phyloP scores from a whole-genome alignment of 37 sponge, comb jelly and placozoan species.

The Ianthella basta region DNA sequence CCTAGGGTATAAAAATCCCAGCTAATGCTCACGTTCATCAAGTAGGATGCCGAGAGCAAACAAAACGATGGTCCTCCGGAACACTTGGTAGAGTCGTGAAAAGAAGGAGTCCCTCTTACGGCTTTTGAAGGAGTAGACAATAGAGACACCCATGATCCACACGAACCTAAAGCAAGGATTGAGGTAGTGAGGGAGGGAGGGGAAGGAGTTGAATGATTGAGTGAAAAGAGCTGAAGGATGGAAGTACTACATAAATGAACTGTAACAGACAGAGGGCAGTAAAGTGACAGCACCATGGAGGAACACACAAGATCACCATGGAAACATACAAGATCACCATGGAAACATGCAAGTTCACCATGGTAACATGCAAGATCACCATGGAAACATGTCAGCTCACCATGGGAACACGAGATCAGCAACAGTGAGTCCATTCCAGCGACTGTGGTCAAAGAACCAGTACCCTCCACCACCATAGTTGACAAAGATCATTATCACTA shows the following conservation, averaged over 20 bases:
- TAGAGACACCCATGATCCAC: conserved; percentile 93
- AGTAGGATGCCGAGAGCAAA: conserved; percentile 86
- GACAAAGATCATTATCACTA: conserved; percentile 94
- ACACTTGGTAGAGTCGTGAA: conserved; percentile 69
- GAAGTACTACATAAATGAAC: no score
- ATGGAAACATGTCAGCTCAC: conserved; percentile 45
- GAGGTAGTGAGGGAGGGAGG: no score
- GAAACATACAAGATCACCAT: not conserved
- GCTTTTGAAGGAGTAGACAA: conserved; percentile 79
- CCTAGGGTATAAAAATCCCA: no score
- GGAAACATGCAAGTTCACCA: conserved; percentile 26
- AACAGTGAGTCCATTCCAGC: conserved; percentile 91
- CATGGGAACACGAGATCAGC: conserved; percentile 91
- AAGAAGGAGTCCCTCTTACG: conserved; percentile 50
- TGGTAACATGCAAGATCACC: not conserved
- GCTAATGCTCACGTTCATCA: conserved; percentile 47
- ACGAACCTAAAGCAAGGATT: conserved; percentile 44
- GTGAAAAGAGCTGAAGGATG: no score
- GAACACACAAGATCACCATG: not conserved
- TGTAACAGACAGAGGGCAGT: no score
- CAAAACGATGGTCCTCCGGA: conserved; percentile 79
- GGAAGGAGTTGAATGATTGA: not conserved
- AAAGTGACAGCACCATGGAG: not conserved
- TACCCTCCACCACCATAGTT: conserved; percentile 96
- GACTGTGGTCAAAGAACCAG: conserved; percentile 93